Evolutionary conservation across 2,888 invertebrate genomes (phyloP).

Genomic region (Lycia hirtaria): DNA sequence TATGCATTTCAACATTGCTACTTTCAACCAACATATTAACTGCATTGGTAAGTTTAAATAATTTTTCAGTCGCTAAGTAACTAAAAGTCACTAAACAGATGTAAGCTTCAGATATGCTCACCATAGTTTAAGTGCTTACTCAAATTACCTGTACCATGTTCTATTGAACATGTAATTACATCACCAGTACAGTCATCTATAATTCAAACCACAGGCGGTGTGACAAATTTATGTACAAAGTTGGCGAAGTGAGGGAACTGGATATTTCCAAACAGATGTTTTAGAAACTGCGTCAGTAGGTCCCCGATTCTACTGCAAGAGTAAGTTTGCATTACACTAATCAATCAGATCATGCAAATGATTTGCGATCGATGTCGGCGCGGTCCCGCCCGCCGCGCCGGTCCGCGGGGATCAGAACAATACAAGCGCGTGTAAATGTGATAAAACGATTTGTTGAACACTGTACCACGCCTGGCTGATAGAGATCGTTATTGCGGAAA

Average conservation of each 20-base stretch:
- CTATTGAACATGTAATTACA: not conserved
- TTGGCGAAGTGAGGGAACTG: not conserved
- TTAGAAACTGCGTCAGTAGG: not conserved
- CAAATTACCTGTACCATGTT: not conserved
- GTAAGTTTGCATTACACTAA: not conserved
- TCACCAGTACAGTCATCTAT: slow-evolving; percentile 22
- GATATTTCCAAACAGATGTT: not conserved
- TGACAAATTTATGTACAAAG: not conserved
- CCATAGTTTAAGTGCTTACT: too few species aligned
- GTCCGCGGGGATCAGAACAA: slow-evolving; percentile 8
- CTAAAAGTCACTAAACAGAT: too few species aligned
- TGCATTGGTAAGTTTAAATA: not conserved
- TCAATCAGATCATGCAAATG: slow-evolving; percentile 37
- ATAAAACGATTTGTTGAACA: slow-evolving; percentile 34
- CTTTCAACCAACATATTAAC: not conserved
- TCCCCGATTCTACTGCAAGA: not conserved
- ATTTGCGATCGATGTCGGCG: slow-evolving; percentile 30
- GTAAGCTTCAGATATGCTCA: not conserved
- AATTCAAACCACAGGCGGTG: slow-evolving; percentile 20
- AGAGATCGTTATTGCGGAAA: slow-evolving; percentile 15
- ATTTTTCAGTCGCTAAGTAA: too few species aligned
- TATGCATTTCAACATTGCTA: slow-evolving; percentile 5
- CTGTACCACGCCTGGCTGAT: slow-evolving; percentile 35
- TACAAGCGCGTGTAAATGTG: slow-evolving; percentile 15
- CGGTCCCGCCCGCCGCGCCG: not conserved